Evolutionary conservation across 2,888 invertebrate species (phyloP).

Genomic region (Taphrorychus bicolor): DNA sequence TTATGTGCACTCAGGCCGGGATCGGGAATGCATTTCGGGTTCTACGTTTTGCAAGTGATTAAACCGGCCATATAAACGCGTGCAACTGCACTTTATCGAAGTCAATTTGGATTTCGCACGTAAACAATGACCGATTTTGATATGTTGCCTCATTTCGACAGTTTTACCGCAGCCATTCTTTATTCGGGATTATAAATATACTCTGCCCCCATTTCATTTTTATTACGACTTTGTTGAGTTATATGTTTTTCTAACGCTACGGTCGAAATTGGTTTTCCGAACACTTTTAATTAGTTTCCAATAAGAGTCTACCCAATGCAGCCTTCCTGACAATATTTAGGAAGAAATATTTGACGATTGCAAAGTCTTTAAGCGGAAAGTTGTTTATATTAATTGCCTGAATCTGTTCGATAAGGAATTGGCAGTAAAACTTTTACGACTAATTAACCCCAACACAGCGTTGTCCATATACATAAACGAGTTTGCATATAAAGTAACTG

Average conservation of each 20-base stretch:
- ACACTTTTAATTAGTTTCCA: background rate
- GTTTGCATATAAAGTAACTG: slow-evolving; percentile 38
- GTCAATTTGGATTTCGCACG: slow-evolving; percentile 41
- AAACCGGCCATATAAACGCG: slow-evolving; percentile 32
- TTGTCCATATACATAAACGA: slow-evolving; percentile 32
- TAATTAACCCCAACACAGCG: slow-evolving; percentile 31
- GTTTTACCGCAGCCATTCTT: slow-evolving; percentile 33
- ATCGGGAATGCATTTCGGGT: slow-evolving; percentile 26
- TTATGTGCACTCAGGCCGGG: slow-evolving; percentile 19
- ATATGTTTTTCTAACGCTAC: slow-evolving; percentile 10
- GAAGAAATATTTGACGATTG: background rate
- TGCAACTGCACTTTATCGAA: slow-evolving; percentile 43
- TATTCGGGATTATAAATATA: slow-evolving; percentile 32
- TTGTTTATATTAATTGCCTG: slow-evolving; percentile 3
- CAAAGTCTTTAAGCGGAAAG: background rate
- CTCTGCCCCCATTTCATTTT: slow-evolving; percentile 25
- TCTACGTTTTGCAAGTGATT: slow-evolving; percentile 30
- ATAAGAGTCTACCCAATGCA: no score
- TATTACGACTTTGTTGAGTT: slow-evolving; percentile 10
- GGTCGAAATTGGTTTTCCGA: background rate
- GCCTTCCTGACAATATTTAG: no score
- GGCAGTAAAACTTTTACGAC: slow-evolving; percentile 38
- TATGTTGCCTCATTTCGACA: slow-evolving; percentile 38
- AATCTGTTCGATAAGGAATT: slow-evolving; percentile 26
- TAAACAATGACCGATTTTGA: slow-evolving; percentile 43